Base-by-base conservation (phyloP, 2,888 invertebrate species). In the Aplocera efformata region DNA sequence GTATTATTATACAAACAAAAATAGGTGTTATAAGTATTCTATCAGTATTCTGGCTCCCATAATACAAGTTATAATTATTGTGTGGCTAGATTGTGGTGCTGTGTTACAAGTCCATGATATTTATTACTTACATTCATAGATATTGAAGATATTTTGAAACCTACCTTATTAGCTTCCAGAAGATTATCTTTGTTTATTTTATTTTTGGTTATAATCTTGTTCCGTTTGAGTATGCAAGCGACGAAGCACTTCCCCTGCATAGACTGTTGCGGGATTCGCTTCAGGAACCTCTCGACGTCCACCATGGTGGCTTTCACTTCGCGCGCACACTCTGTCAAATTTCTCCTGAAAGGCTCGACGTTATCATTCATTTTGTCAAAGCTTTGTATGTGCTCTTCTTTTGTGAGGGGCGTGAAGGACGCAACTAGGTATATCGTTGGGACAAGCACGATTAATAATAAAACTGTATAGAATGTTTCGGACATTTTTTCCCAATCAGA, bases 171-270 rank as follows among this genome's bases (percentile, higher is more conserved):
- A 0, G 71, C 67, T 32, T 78, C 77, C 24, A 88, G 44, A 34
- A 88, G 69, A 10, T 71, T 66, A 0, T 66, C 55, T 7, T 52
- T 56, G 17, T 65, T 63, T 4, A 88, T 67, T 53, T 80, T 84
- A 37, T 88, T 83, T 3, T 77, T 72, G 7, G 58, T 66, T 47
- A 86, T 85, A 1, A 86, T 77, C 0, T 63, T 50, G 41, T 82
- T 86, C 1, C 84, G 61, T 48, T 79, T 85, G 1, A 86, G 45
- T 21, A 86, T 84, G 40, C 86, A 86, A 0, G 86, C 86, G 1
- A 86, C 88, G 43, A 86, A 82, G 32, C 86, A 86, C 64, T 86
- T 85, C 0, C 86, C 86, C 48, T 81, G 68, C 53, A 69, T 49
- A 0, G 76, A 64, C 0, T 66, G 54, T 30, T 84, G 85, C 0